Base-by-base conservation (phyloP, 2,113 vertebrate genomes). In the Sceloporus tristichus region DNA sequence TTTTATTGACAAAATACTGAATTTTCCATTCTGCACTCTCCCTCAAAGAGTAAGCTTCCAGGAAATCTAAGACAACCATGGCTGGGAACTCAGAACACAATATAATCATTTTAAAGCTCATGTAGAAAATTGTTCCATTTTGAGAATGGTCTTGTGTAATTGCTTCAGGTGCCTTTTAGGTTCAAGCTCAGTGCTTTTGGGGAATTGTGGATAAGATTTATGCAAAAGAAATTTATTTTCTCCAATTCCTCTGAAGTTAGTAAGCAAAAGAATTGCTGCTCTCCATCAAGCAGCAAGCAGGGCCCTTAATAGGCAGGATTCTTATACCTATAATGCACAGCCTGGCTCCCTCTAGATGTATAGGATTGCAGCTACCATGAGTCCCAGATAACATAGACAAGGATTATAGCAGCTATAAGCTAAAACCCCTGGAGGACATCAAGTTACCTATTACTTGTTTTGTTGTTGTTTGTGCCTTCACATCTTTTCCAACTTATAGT, bases 1-100 rank as follows among this genome's bases (percentile, higher is more conserved):
- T 91, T 56, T 88, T 92, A 90, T 87, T 86, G 68, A 83, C 71
- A 89, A 42, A 86, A 82, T 92, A 88, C 87, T 90, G 85, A 54
- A 68, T 62, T 54, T 53, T 66, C 74, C 84, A 25, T 81, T 86
- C 0, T 0, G 0, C 88, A 34, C 25, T 66, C 25, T 21, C 34
- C 53, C 53, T 0, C 66, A 80, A 85, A 85, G 84, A 73, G 7
- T 65, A 0, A 73, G 18, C 74, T 84, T 86, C 27, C 74, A 87
- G 82, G 85, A 85, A 93, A 2, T 0, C 9, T 0, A n/a, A 73
- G 14, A 21, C 73, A 34, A 59, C 79, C 42, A 82, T 78, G 82
- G 18, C 29, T 40, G 76, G 79, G 83, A 74, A 79, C 79, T 70
- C 77, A 19, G 16, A 82, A 86, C 90, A 89, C 79, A 66, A 40